Base-by-base conservation (phyloP, 2,888 invertebrate genomes). In the Eristalis pertinax region DNA sequence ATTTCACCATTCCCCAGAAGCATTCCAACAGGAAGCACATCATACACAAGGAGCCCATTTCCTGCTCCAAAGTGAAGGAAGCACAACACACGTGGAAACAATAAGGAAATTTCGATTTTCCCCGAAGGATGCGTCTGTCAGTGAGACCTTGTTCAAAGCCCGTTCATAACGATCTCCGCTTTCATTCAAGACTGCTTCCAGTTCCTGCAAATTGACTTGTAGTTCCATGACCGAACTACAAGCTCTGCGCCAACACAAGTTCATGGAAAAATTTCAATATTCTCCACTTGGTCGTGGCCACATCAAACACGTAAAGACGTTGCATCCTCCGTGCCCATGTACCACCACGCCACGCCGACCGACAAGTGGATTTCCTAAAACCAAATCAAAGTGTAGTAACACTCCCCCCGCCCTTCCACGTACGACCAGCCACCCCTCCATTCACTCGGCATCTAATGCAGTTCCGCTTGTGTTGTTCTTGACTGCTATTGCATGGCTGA, bases 401-500 rank as follows among this genome's bases (percentile, higher is more conserved):
- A 32, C 15, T 32, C 1, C 41, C 35, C 43, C 1, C 41, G 24
- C 43, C 50, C 8, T 19, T 15, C 32, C n/a, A n/a, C n/a, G n/a
- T n/a, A 24, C 35, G 24, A 11, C 7, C 56, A n/a, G 24, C 68
- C 63, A 8, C 8, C 32, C 32, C 32, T 8, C 8, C 32, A 32
- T 32, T 4, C 65, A 26, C 50, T 81, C 63, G 50, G 64, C 15
- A 5, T 69, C 76, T 85, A 58, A 73, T 74, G 77, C 68, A 73
- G 73, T 77, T 74, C 38, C 41, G 65, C 65, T 82, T 74, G 77
- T 82, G 82, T 78, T 82, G 77, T 82, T 75, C 85, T 78, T 78
- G 64, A 70, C 70, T 82, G 65, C 77, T 68, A 78, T 81, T 86
- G 77, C 81, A 85, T 78, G 70, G 85, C 60, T 74, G 81, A 86